Conservation (phyloP, 2,888 invertebrate genomes). For the Neoascia interrupta region DNA sequence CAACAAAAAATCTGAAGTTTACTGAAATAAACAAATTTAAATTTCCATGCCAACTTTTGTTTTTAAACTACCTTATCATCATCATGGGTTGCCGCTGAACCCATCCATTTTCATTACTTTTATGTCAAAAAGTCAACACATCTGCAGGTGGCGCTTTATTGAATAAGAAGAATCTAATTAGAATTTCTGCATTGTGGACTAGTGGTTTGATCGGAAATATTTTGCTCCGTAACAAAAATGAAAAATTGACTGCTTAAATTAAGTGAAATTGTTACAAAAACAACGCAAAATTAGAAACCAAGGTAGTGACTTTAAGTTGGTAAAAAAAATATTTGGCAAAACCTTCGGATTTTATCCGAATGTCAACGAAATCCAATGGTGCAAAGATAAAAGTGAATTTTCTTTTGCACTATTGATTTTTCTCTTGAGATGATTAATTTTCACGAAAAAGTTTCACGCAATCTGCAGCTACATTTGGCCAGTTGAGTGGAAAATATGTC, state of each 20-base stretch:
- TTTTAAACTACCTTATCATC: slow-evolving; percentile 20
- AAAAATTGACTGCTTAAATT: slow-evolving; percentile 31
- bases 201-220: slow-evolving; percentile 23
- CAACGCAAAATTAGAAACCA: slow-evolving; percentile 20
- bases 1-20: not conserved
- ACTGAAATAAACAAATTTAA: slow-evolving; percentile 41
- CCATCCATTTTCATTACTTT: not conserved
- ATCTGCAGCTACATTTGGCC: not conserved
- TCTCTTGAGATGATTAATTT: slow-evolving; percentile 32
- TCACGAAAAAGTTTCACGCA: slow-evolving; percentile 3
- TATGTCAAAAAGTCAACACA: slow-evolving; percentile 29
- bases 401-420: slow-evolving; percentile 58
- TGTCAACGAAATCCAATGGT: not conserved
- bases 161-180: slow-evolving; percentile 30
- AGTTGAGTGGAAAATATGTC: not conserved
- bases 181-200: slow-evolving; percentile 49
- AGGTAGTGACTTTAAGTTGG: slow-evolving; percentile 29
- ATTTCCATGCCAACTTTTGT: slow-evolving; percentile 45
- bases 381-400: slow-evolving; percentile 7
- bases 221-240: slow-evolving; percentile 41
- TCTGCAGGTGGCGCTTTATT: slow-evolving; percentile 22
- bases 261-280: slow-evolving; percentile 14
- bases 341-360: not conserved
- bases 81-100: slow-evolving; percentile 12
- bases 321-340: not conserved